Evolutionary conservation across 1,140 invertebrate species (phyloP).

Genomic region (Pemphigus obesinymphae): DNA sequence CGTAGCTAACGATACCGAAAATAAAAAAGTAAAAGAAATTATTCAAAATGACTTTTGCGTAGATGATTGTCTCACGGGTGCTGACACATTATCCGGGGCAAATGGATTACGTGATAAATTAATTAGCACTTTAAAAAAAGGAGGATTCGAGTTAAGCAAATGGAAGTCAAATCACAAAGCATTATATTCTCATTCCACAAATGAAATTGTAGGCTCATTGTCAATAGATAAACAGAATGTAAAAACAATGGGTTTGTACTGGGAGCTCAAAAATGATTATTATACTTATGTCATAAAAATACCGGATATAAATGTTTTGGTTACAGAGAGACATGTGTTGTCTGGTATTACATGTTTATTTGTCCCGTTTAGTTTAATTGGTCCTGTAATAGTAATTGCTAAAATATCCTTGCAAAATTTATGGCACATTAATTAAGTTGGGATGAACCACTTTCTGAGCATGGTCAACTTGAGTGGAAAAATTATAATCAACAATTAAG

Average conservation of each 20-base stretch:
- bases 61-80: slow-evolving; percentile 37
- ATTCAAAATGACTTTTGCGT: slow-evolving; percentile 39
- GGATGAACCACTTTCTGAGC: slow-evolving; percentile 47
- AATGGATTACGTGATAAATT: slow-evolving; percentile 8
- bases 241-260: slow-evolving; percentile 29
- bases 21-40: neutral
- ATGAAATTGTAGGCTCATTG: neutral
- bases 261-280: neutral
- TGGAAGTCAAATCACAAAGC: slow-evolving; percentile 43
- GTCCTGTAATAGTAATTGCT: slow-evolving; percentile 44
- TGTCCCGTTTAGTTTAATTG: slow-evolving; percentile 47
- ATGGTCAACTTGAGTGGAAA: slow-evolving; percentile 45
- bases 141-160: neutral
- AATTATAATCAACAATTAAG: slow-evolving; percentile 39
- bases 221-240: neutral
- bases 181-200: neutral
- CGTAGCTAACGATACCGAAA: neutral
- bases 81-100: neutral
- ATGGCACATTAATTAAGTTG: slow-evolving; percentile 44
- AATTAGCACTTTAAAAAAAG: slow-evolving; percentile 28
- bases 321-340: slow-evolving; percentile 39
- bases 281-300: neutral
- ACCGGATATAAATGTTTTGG: neutral
- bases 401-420: slow-evolving; percentile 43
- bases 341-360: slow-evolving; percentile 45